These are phyloP conservation scores for Alces alces DNA, from an alignment of 2,113 vertebrate genomes.

Conservation along the genomic window DNA sequence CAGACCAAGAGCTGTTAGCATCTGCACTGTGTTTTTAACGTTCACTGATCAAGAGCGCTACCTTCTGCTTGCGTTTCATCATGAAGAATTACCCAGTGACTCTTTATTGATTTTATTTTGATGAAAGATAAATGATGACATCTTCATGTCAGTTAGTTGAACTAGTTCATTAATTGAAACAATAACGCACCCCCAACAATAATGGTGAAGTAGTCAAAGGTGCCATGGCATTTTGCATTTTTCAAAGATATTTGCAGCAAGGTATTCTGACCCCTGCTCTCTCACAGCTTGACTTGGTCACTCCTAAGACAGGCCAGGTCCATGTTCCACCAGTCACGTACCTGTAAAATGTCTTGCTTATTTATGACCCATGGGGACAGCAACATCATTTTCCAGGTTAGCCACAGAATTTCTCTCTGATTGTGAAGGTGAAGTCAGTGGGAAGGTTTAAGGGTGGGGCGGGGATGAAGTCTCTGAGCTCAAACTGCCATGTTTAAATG, in stretches of 20 bases:
- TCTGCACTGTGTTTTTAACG: rapidly evolving
- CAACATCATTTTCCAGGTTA: background rate
- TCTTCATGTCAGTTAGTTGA: background rate
- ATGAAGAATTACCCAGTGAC: background rate
- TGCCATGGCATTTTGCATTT: rapidly evolving
- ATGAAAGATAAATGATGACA: background rate
- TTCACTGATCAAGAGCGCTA: background rate
- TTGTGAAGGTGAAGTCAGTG: background rate
- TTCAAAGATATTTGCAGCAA: background rate
- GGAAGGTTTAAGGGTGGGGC: rapidly evolving
- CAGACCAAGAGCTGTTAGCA: background rate
- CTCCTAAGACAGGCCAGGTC: too few species aligned
- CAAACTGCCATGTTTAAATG: background rate
- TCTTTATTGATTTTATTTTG: background rate
- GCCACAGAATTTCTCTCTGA: background rate
- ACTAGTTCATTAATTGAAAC: background rate
- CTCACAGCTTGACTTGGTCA: too few species aligned
- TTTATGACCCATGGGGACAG: background rate
- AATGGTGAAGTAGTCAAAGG: rapidly evolving
- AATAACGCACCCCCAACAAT: background rate
- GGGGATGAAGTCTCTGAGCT: background rate
- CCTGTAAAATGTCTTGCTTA: rapidly evolving
- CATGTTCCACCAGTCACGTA: rapidly evolving
- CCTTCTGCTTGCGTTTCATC: background rate
- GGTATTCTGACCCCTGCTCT: background rate